Conservation (phyloP, 2,797 vertebrate species). For the Xiphophorus birchmanni region DNA sequence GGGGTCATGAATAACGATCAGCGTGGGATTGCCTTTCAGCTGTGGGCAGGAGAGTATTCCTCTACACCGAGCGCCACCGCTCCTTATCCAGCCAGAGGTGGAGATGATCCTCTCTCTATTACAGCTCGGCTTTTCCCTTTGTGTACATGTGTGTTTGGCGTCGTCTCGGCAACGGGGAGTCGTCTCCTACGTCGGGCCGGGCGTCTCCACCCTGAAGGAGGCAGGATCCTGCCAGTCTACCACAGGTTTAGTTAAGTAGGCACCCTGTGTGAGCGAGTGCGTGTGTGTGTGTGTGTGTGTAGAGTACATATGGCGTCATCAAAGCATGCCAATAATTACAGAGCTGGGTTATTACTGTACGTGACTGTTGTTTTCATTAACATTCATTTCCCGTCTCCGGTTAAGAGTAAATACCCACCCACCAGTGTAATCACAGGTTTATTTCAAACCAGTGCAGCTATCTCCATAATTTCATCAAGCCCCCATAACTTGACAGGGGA, state of each 20-base stretch:
- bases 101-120: slow-evolving; percentile 71
- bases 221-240: slow-evolving; percentile 63
- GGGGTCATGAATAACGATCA: slow-evolving; percentile 71
- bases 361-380: slow-evolving; percentile 92
- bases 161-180: slow-evolving; percentile 65
- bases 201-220: slow-evolving; percentile 52
- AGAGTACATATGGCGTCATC: slow-evolving; percentile 71
- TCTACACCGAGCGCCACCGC: slow-evolving; percentile 49
- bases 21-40: slow-evolving; percentile 61
- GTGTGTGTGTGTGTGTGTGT: slow-evolving; percentile 47
- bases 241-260: slow-evolving; percentile 69
- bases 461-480: slow-evolving; percentile 85
- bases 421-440: slow-evolving; percentile 92
- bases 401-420: slow-evolving; percentile 86
- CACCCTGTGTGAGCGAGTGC: slow-evolving; percentile 51
- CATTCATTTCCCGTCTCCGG: slow-evolving; percentile 89
- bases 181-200: slow-evolving; percentile 37
- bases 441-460: slow-evolving; percentile 86
- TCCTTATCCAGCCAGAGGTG: slow-evolving; percentile 76
- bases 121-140: slow-evolving; percentile 58
- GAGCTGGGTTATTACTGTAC: slow-evolving; percentile 82
- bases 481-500: slow-evolving; percentile 58
- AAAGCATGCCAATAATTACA: slow-evolving; percentile 85
- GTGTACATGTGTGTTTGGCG: slow-evolving; percentile 73
- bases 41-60: slow-evolving; percentile 72